A percentile compares a stretch with the other conserved stretches of the same genome.
These are phyloP conservation scores for Littorina saxatilis DNA, from an alignment of 1,140 invertebrate species.

Conservation along the genomic window DNA sequence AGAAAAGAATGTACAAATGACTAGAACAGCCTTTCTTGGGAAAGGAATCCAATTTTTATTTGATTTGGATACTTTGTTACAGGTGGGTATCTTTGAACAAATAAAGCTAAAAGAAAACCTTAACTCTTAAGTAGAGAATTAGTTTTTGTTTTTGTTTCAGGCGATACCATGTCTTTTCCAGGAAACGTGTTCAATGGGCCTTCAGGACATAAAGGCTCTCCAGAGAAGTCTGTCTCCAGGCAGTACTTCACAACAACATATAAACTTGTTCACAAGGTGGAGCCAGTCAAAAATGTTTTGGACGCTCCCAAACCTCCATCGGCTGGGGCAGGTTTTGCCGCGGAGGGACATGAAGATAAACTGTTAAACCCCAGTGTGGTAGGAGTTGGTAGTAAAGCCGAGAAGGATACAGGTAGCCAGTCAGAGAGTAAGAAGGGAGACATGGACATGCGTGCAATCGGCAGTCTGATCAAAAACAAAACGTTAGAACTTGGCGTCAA, in stretches of 20 bases:
- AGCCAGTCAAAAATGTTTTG: slow-evolving; percentile 15
- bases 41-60: no score
- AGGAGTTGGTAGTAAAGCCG: no score
- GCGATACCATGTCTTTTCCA: slow-evolving; percentile 3
- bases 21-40: no score
- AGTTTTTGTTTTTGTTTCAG: slow-evolving; percentile 15
- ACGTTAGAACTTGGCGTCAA: slow-evolving; percentile 57
- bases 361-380: no score
- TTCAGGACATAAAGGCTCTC: no score
- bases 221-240: neutral
- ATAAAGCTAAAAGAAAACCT: no score
- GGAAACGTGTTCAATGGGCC: neutral
- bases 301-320: slow-evolving; percentile 9
- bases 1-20: no score
- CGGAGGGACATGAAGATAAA: no score
- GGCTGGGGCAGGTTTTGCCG: neutral
- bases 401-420: neutral
- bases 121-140: no score
- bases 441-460: slow-evolving; percentile 39
- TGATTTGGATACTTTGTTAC: no score
- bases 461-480: slow-evolving; percentile 51
- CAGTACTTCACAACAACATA: slow-evolving; percentile 8
- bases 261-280: neutral
- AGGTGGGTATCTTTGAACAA: no score
- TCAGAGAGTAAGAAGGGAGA: neutral